These are phyloP conservation scores for Miniopterus natalensis DNA, from an alignment of 2,113 vertebrate species.

Conservation along the genomic window DNA sequence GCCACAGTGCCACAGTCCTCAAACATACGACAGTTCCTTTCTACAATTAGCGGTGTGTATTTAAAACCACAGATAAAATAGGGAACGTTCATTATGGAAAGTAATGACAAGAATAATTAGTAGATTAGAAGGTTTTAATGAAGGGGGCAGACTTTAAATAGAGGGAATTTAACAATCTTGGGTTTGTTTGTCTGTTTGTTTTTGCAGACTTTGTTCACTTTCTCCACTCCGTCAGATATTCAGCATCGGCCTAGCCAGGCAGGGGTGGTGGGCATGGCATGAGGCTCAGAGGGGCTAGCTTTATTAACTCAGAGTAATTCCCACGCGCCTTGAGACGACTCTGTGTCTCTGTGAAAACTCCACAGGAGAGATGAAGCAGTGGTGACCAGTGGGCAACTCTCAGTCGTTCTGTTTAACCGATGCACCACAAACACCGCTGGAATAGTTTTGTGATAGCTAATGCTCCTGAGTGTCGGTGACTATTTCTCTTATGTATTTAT, in stretches of 20 bases:
- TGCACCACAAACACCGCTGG: background rate
- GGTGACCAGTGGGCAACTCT: background rate
- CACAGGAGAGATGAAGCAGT: background rate
- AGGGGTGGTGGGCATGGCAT: accelerated
- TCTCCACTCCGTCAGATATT: accelerated
- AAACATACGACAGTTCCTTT: slow-evolving; percentile 11
- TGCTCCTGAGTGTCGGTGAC: background rate
- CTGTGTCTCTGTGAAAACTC: background rate
- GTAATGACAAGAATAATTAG: slow-evolving; percentile 37
- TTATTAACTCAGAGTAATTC: background rate
- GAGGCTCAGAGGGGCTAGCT: background rate
- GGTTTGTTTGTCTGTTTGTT: background rate
- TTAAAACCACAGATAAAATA: slow-evolving; percentile 74
- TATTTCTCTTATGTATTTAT: background rate
- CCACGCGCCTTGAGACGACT: background rate
- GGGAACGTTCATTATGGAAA: slow-evolving; percentile 62
- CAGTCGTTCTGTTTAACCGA: background rate
- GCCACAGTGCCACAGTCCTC: background rate
- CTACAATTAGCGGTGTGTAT: slow-evolving; percentile 29
- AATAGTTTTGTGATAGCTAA: background rate
- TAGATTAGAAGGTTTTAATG: slow-evolving; percentile 31
- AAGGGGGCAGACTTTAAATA: background rate
- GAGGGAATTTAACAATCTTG: background rate
- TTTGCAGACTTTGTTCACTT: background rate
- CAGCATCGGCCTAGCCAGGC: background rate